Evolutionary conservation across 2,888 invertebrate genomes (phyloP).

Genomic region (Parasteatoda lunata): DNA sequence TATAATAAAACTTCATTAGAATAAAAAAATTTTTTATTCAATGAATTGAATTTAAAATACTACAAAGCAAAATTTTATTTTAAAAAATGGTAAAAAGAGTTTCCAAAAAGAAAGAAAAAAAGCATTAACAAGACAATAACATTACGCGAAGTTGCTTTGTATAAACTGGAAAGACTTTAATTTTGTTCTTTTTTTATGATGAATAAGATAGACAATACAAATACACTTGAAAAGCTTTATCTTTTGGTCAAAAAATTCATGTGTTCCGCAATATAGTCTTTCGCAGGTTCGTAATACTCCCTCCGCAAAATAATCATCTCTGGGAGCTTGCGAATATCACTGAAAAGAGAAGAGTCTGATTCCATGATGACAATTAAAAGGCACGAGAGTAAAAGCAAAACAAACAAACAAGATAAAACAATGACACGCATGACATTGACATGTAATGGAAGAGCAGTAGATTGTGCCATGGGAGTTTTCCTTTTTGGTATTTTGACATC

Average conservation of each 20-base stretch:
- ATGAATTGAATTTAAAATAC: no score
- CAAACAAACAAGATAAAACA: slow-evolving; percentile 77
- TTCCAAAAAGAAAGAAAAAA: no score
- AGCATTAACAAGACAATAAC: slow-evolving; percentile 22
- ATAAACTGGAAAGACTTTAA: slow-evolving; percentile 63
- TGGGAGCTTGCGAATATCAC: slow-evolving; percentile 82
- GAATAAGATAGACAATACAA: not conserved
- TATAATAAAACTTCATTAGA: no score
- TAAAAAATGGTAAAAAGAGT: no score
- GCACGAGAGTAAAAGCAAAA: slow-evolving; percentile 78
- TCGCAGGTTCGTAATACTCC: slow-evolving; percentile 88
- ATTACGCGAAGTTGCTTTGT: slow-evolving; percentile 56
- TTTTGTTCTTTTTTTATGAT: slow-evolving; percentile 51
- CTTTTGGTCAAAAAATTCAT: slow-evolving; percentile 64
- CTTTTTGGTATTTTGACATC: slow-evolving; percentile 65
- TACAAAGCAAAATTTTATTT: no score
- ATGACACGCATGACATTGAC: slow-evolving; percentile 65
- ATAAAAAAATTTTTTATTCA: no score
- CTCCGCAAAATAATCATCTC: slow-evolving; percentile 83
- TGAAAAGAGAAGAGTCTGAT: slow-evolving; percentile 84
- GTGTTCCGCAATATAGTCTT: slow-evolving; percentile 80
- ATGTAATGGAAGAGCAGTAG: slow-evolving; percentile 63
- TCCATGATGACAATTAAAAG: slow-evolving; percentile 83
- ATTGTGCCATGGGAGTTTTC: slow-evolving; percentile 57
- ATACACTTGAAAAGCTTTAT: slow-evolving; percentile 29